phyloP scores from a whole-genome alignment of 2,113 vertebrate species.

The Lasiurus cinereus region DNA sequence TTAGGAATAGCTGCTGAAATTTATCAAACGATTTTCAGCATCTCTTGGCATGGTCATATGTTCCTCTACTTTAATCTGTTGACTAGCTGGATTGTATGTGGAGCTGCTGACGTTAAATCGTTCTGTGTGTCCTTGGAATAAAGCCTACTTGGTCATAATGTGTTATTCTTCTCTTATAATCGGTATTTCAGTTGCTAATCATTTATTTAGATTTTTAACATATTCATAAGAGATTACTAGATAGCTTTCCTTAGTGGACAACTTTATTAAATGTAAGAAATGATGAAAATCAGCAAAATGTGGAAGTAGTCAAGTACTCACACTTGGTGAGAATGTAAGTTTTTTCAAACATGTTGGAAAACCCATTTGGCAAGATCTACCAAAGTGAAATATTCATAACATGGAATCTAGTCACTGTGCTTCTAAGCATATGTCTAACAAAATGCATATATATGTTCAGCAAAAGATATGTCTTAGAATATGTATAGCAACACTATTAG shows the following conservation, averaged over 20 bases:
- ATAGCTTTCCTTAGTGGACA: not conserved
- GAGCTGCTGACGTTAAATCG: not conserved
- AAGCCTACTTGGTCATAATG: conserved; percentile 39
- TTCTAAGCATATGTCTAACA: not conserved
- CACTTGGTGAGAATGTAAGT: conserved; percentile 17
- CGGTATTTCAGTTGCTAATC: not conserved
- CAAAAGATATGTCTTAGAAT: conserved; percentile 38
- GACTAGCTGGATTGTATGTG: not conserved
- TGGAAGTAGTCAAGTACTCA: not conserved
- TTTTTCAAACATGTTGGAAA: conserved; percentile 34
- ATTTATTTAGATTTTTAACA: conserved; percentile 60
- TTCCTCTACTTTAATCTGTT: conserved; percentile 21
- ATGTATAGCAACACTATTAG: conserved; percentile 41
- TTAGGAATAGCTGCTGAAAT: conserved; percentile 40
- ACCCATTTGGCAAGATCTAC: conserved; percentile 16
- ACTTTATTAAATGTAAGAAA: conserved; percentile 44
- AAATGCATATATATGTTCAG: not conserved
- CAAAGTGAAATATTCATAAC: conserved; percentile 31
- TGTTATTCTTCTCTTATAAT: conserved; percentile 39
- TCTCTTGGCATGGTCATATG: not conserved
- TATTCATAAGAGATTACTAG: conserved; percentile 20
- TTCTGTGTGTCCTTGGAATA: conserved; percentile 43
- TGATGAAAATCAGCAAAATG: not conserved
- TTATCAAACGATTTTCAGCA: conserved; percentile 4
- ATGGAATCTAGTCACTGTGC: conserved; percentile 22